Evolutionary conservation across 1,140 invertebrate species (phyloP), one percentile per base, ranked within the genome.

Genomic region (Lanistes nyassanus): DNA sequence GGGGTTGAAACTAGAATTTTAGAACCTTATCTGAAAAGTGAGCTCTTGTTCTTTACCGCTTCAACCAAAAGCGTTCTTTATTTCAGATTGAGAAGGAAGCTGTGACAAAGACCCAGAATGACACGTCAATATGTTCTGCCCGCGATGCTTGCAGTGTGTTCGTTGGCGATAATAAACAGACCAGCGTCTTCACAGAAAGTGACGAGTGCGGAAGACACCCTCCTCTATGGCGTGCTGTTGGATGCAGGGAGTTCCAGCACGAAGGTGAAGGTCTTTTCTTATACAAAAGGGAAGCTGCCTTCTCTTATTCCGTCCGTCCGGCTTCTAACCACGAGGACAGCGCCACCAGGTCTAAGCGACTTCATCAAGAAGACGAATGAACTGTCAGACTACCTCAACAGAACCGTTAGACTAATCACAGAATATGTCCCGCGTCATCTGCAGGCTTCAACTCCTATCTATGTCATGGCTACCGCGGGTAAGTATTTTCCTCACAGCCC

Each of bases 391-490:
- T 85, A 87, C 65, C 60, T 87, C 13, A 34, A 39, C 16, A 42
- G 51, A 1, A 80, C 85, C 58, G 53, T 91, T 26, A 67, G 81
- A 7, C 76, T 80, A 62, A 85, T 84, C 1, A 81, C 73, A 31
- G 53, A 47, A 9, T 66, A 58, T 9, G 84, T 91, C 39, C 90
- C 90, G 16, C 36, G 51, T 0, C 65, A 80, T 11, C 70, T 77
- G 29, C 79, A 82, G 53, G 62, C 29, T 5, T 67, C 66, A 23
- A 88, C 88, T 21, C 84, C 85, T 31, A 77, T 92, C 13, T 91
- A 89, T 68, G 83, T 92, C 73, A 88, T 90, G 55, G 91, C 91
- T 13, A 92, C 91, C 19, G 91, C 90, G 76, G 91, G 91, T 88
- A 77, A 78, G 73, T 77, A 37, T n/a, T n/a, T n/a, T n/a, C n/a